Evolutionary conservation across 2,888 invertebrate genomes (phyloP), one percentile per base, ranked within the genome.

Genomic region (Capitulum mitella): DNA sequence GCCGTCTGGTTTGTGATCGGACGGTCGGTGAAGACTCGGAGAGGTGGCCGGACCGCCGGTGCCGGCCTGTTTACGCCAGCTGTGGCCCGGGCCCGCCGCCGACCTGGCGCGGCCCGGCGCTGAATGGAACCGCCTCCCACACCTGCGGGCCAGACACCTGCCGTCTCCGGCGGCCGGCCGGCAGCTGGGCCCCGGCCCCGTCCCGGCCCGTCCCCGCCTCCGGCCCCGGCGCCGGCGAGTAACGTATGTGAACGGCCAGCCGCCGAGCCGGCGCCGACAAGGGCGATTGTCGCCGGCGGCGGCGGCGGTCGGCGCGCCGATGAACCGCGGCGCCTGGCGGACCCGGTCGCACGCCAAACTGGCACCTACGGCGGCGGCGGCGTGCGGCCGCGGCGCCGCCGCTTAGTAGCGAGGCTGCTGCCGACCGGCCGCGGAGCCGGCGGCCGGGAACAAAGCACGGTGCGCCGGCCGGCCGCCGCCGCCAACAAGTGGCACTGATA

Each of bases 341-440:
- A 43, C 5, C 43, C 58, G n/a, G 58, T n/a, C 58, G 58, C 58
- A 58, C n/a, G 58, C 58, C n/a, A 58, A n/a, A n/a, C n/a, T 58
- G 58, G 58, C 58, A 8, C 58, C 58, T 58, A 29, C 58, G 78
- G 78, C 81, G 29, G 82, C 81, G 81, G 82, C 58, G 78, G 78
- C 81, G 29, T 82, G 82, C 81, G 82, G 82, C 77, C 80, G 80
- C 43, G 82, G n/a, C 43, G 43, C 43, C 43, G 43, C 43, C 43
- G 43, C 6, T 43, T 12, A 43, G 43, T 43, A 43, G 5, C 43
- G 43, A 12, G 43, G 43, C 43, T 82, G 76, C 80, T 81, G 46
- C 82, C 81, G 48, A 80, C 80, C 78, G 79, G 64, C 78, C 26
- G 77, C 81, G 34, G 58, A 29, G 58, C 80, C 78, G 79, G 64